These are phyloP conservation scores for Archips crataeganus DNA, from an alignment of 2,888 invertebrate species.

Conservation along the genomic window DNA sequence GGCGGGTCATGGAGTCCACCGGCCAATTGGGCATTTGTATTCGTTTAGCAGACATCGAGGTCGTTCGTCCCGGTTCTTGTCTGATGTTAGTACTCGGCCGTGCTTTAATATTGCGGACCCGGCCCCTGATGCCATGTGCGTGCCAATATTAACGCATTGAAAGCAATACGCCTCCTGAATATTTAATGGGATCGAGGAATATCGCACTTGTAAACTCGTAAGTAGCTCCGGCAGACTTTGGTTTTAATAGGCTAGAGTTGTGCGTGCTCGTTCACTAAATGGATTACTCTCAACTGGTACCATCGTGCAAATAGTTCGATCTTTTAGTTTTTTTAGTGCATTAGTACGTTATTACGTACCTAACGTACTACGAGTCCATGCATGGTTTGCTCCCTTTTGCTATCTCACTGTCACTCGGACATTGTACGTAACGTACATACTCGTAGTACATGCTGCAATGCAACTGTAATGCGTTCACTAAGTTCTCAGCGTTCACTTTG, in stretches of 20 bases:
- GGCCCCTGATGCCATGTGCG: conserved; percentile 70
- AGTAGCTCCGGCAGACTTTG: conserved; percentile 23
- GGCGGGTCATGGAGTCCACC: conserved; percentile 46
- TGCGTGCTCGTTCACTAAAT: too few relatives aligned
- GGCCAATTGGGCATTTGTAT: conserved; percentile 72
- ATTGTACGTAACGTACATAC: too few relatives aligned
- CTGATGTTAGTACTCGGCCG: conserved; percentile 59
- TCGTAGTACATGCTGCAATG: too few relatives aligned
- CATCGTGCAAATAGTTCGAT: too few relatives aligned
- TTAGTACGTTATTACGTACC: too few relatives aligned
- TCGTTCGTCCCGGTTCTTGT: conserved; percentile 84
- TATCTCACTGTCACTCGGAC: too few relatives aligned
- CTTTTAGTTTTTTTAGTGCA: too few relatives aligned
- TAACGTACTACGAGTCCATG: too few relatives aligned
- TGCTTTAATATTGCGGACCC: conserved; percentile 70
- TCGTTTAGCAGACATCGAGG: conserved; percentile 74
- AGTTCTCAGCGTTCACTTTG: too few relatives aligned
- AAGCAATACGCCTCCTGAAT: conserved; percentile 64
- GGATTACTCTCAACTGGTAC: too few relatives aligned
- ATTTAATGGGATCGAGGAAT: conserved; percentile 48
- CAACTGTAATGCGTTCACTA: too few relatives aligned
- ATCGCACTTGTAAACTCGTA: conserved; percentile 33
- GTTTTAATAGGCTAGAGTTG: background rate
- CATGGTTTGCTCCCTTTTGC: too few relatives aligned
- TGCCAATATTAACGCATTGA: conserved; percentile 76